These are phyloP conservation scores for Scaptomyza reducta DNA, from an alignment of 2,888 invertebrate species.

Conservation along the genomic window DNA sequence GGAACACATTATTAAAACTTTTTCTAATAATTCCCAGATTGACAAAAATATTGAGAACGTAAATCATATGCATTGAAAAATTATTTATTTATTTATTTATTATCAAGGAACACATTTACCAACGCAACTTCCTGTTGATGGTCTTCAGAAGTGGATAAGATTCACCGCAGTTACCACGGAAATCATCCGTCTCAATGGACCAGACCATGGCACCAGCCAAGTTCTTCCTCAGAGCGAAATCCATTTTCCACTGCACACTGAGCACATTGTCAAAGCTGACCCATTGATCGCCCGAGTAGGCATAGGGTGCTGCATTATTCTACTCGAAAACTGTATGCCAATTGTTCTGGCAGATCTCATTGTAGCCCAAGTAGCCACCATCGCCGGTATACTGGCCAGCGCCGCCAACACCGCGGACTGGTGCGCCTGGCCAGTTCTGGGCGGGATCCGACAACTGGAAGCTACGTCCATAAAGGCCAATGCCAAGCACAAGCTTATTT, in stretches of 20 bases:
- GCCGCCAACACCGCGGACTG: constrained; percentile 55
- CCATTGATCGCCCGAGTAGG: constrained; percentile 94
- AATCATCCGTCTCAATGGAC: constrained; percentile 96
- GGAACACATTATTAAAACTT: too few relatives aligned
- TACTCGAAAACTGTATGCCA: constrained; percentile 72
- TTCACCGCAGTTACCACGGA: constrained; percentile 90
- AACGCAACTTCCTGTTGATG: constrained; percentile 66
- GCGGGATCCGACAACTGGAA: constrained; percentile 88
- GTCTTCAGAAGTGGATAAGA: constrained; percentile 87
- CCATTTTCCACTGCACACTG: constrained; percentile 91
- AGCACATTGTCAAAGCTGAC: constrained; percentile 94
- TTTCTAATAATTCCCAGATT: too few relatives aligned
- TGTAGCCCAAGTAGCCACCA: constrained; percentile 88
- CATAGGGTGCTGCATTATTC: constrained; percentile 89
- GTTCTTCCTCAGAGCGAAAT: constrained; percentile 91
- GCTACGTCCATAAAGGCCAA: constrained; percentile 93
- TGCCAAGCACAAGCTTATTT: constrained; percentile 92
- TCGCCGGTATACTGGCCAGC: constrained; percentile 86
- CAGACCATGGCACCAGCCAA: constrained; percentile 88
- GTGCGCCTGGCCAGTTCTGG: constrained; percentile 64
- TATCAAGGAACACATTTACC: constrained; percentile 34
- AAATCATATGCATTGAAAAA: too few relatives aligned
- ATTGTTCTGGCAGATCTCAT: constrained; percentile 87
- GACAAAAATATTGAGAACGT: too few relatives aligned
- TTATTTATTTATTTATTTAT: too few relatives aligned